Conservation (phyloP, 2,797 vertebrate genomes). For the Thaleichthys pacificus region DNA sequence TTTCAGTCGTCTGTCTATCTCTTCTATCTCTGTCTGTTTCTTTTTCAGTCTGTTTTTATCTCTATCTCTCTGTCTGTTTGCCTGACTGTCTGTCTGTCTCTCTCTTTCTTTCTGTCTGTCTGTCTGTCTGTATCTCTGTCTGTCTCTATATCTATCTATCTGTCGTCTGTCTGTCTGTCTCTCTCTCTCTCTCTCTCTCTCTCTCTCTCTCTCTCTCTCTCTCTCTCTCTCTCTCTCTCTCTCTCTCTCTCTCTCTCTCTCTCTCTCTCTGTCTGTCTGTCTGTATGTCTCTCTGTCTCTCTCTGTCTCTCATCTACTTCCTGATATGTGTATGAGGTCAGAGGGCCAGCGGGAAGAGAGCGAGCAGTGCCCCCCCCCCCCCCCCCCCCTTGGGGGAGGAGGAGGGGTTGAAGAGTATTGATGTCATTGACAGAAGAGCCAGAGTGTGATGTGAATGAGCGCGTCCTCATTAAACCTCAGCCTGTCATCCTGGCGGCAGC, state of each 20-base stretch:
- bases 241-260: slow-evolving; percentile 21
- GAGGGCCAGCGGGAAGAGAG: neutral
- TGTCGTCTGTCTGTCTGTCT: too few relatives aligned
- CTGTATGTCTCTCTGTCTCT: slow-evolving; percentile 7
- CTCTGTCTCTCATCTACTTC: slow-evolving; percentile 23
- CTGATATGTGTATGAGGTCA: neutral
- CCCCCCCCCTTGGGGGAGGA: slow-evolving; percentile 5
- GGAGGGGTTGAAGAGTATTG: slow-evolving; percentile 53
- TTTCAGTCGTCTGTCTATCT: slow-evolving; percentile 19
- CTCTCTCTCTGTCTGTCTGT: slow-evolving; percentile 13
- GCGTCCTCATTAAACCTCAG: slow-evolving; percentile 67
- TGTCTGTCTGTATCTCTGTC: too few relatives aligned
- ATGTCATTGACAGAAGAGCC: slow-evolving; percentile 72
- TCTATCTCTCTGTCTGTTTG: slow-evolving; percentile 9
- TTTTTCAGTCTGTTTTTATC: slow-evolving; percentile 1
- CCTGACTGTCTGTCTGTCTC: slow-evolving; percentile 22
- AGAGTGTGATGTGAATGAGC: slow-evolving; percentile 69
- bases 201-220: too few relatives aligned
- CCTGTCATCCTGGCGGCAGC: slow-evolving; percentile 61
- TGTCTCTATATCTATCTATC: too few relatives aligned
- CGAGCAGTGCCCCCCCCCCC: too few relatives aligned
- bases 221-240: slow-evolving; percentile 28
- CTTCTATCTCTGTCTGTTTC: slow-evolving; percentile 23
- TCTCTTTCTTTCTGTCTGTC: slow-evolving; percentile 7
- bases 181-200: too few relatives aligned